phyloP scores from a whole-genome alignment of 2,888 invertebrate genomes.

The Mylabris sibirica region DNA sequence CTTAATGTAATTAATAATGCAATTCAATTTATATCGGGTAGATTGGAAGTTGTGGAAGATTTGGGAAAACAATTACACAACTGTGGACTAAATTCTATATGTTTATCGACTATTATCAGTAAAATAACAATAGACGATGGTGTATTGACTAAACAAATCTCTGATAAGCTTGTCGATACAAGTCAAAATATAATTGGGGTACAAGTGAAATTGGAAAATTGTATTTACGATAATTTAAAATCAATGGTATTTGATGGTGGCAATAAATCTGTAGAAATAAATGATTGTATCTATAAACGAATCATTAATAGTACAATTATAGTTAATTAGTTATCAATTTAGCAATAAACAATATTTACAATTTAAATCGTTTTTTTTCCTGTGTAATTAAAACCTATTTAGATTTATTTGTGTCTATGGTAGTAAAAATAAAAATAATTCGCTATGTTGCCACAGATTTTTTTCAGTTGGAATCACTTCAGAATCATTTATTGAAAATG shows the following conservation, averaged over 20 bases:
- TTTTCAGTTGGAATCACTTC: no score
- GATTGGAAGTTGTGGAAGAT: neutral
- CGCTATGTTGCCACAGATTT: no score
- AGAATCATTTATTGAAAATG: no score
- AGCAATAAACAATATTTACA: neutral
- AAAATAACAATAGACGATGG: neutral
- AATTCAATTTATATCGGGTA: neutral
- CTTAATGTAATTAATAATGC: neutral
- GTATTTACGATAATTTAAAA: neutral
- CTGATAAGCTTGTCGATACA: neutral
- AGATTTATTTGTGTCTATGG: no score
- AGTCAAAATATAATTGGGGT: neutral
- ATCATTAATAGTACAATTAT: neutral
- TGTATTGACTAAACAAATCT: neutral
- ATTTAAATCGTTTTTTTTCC: neutral
- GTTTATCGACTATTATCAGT: neutral
- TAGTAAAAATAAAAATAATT: no score
- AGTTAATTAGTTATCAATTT: neutral
- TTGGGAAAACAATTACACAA: neutral
- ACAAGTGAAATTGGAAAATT: neutral
- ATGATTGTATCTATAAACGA: neutral
- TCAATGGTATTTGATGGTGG: neutral
- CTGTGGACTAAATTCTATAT: neutral
- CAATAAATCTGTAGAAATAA: neutral
- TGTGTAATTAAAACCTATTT: no score